These are phyloP conservation scores for Drosophila malerkotliana DNA, from an alignment of 1,140 invertebrate species.

Conservation along the genomic window DNA sequence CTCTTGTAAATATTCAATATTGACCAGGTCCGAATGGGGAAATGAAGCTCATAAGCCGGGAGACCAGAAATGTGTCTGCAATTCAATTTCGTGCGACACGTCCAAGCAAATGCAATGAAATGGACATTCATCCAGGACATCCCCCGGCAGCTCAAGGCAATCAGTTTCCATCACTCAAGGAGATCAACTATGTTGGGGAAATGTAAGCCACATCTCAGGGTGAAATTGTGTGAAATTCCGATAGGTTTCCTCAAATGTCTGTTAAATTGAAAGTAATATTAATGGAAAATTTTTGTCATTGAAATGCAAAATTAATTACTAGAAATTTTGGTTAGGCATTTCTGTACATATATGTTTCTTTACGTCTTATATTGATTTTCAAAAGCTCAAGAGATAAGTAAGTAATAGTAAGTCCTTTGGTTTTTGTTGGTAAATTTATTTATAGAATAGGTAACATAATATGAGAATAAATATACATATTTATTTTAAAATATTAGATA, in stretches of 20 bases:
- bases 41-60: constrained; percentile 5
- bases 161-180: constrained; percentile 42
- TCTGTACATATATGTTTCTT: no score
- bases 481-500: no score
- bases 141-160: constrained; percentile 21
- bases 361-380: no score
- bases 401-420: no score
- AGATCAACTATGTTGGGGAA: constrained; percentile 7
- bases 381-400: no score
- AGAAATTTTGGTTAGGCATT: no score
- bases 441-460: no score
- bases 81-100: constrained; percentile 54
- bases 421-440: no score
- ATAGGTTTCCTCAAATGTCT: neutral
- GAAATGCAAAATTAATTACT: constrained; percentile 4
- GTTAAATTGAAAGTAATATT: neutral
- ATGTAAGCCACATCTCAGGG: constrained; percentile 2
- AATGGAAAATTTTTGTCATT: neutral
- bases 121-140: neutral
- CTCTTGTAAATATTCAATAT: constrained; percentile 50
- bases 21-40: constrained; percentile 17
- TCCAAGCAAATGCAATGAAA: constrained; percentile 40
- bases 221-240: constrained; percentile 21
- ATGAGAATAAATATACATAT: no score
- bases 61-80: constrained; percentile 38